phyloP scores from a whole-genome alignment of 2,113 vertebrate species.

The Nerophis ophidion region DNA sequence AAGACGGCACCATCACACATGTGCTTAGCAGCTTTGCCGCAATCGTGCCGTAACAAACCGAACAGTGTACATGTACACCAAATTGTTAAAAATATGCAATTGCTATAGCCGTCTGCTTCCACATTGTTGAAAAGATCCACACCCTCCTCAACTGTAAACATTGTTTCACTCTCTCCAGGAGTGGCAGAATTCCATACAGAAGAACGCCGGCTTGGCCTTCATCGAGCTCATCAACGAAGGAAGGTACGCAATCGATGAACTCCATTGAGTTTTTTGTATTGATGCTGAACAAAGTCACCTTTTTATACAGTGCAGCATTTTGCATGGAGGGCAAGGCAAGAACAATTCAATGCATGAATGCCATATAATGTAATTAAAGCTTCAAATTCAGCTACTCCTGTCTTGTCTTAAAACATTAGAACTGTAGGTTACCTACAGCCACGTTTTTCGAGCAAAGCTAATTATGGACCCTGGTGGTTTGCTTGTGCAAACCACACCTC shows the following conservation, averaged over 20 bases:
- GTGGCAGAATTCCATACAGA: conserved; percentile 99
- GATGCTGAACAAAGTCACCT: neutral
- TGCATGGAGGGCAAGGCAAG: neutral
- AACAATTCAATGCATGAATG: neutral
- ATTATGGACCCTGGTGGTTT: no score
- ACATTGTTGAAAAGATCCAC: neutral
- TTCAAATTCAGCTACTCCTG: neutral
- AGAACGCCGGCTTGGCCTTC: conserved; percentile 96
- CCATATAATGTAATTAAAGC: neutral
- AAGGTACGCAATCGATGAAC: conserved; percentile 72
- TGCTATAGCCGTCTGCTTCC: conserved; percentile 12
- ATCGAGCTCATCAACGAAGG: conserved; percentile 99
- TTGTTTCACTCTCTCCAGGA: conserved; percentile 76
- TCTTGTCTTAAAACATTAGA: no score
- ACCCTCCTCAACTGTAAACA: conserved; percentile 19
- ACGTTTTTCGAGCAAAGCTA: no score
- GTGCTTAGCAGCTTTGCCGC: conserved; percentile 40
- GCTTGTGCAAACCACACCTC: no score
- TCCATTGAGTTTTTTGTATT: neutral
- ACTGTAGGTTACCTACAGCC: no score
- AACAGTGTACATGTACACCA: conserved; percentile 48
- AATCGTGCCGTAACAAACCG: conserved; percentile 20
- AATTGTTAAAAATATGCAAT: conserved; percentile 34
- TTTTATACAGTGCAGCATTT: neutral
- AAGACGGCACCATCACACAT: conserved; percentile 48